phyloP scores from a whole-genome alignment of 1,140 invertebrate species.

The Acromyrmex echinatior region DNA sequence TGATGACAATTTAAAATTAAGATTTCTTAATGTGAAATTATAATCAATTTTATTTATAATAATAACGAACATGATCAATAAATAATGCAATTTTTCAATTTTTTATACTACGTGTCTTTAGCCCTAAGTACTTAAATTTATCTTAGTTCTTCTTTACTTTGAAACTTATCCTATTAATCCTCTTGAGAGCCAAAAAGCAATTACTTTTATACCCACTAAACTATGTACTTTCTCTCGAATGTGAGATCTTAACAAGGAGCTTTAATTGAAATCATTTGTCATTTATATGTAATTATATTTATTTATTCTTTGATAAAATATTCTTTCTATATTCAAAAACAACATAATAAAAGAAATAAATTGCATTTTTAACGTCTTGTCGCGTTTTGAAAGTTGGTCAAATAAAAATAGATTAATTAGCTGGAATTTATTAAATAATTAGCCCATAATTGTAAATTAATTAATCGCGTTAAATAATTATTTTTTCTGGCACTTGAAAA shows the following conservation, averaged over 20 bases:
- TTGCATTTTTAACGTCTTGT: not conserved
- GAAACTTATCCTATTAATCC: conserved; percentile 58
- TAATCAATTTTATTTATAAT: not conserved
- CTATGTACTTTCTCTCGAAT: not conserved
- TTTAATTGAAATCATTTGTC: conserved; percentile 43
- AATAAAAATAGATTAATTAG: not conserved
- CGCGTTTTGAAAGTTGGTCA: not conserved
- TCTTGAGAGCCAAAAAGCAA: conserved; percentile 24
- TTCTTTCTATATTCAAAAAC: not conserved
- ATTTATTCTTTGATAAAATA: conserved; percentile 13
- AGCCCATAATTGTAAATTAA: not conserved
- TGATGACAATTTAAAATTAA: not conserved
- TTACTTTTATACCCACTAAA: conserved; percentile 39
- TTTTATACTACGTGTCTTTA: conserved; percentile 13
- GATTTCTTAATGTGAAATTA: not conserved
- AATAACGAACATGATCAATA: not conserved
- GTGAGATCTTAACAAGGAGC: conserved; percentile 34
- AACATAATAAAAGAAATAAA: not conserved
- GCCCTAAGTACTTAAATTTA: conserved; percentile 14
- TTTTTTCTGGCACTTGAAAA: not conserved
- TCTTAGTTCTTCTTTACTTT: conserved; percentile 9
- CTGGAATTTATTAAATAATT: not conserved
- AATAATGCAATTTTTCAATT: not conserved
- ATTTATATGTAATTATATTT: conserved; percentile 8
- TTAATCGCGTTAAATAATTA: not conserved